Base-by-base conservation (phyloP, 2,888 invertebrate species). In the Latrodectus elegans region DNA sequence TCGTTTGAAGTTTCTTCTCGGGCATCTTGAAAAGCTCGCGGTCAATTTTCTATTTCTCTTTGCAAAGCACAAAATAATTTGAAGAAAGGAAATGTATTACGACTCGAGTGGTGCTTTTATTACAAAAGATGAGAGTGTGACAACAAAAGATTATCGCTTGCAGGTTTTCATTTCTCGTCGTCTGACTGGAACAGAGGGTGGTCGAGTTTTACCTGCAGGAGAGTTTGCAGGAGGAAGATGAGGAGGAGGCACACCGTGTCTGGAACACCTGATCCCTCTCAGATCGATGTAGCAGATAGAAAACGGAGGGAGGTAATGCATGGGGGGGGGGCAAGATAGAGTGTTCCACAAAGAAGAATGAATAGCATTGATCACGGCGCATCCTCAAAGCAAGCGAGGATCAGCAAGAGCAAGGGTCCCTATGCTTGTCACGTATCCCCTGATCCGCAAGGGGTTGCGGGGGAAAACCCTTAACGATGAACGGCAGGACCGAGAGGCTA, bases 381-480 rank as follows among this genome's bases (percentile, higher is more conserved):
- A 84, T 84, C 84, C 78, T 68, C 78, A 73, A 68, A 55, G 84
- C 72, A 38, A 73, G 67, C 53, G 17, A 75, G 75, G 75, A 53
- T 38, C 26, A 26, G 52, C 17, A 17, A 15, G 73, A 53, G 67
- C 26, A 64, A 71, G 49, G 51, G 51, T 70, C 52, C n/a, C 60
- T 60, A 84, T 79, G 85, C 85, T 51, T 75, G 85, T 85, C 86
- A 87, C 86, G 86, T 87, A 81, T 70, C 26, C 76, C 53, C 53
- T 87, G 86, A 87, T 87, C 86, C 86, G 72, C 60, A n/a, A 55
- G 83, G 77, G 52, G 65, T n/a, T 26, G 65, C 49, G 65, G 79
- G 74, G 71, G 68, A 82, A 75, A 75, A 77, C 86, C 77, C 81
- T 87, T 87, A 87, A 87, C 86, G 86, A 87, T 81, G 81, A 71